phyloP scores from a whole-genome alignment of 2,113 vertebrate species.

The Synodontis membranacea region DNA sequence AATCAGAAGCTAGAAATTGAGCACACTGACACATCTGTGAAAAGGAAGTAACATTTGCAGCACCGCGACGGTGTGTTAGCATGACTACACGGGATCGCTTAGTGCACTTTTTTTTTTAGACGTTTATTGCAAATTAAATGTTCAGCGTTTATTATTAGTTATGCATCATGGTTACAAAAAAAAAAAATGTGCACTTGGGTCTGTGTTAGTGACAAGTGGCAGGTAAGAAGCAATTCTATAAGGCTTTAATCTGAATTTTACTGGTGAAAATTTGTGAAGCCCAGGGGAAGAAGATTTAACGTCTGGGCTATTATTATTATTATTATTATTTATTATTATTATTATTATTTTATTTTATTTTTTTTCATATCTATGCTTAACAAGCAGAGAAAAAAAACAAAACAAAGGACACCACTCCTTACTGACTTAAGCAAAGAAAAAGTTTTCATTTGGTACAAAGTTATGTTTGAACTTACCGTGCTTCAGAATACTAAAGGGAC shows the following conservation, averaged over 20 bases:
- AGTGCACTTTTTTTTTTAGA: not conserved
- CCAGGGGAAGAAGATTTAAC: not conserved
- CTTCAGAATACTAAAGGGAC: not conserved
- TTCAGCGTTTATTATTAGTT: not conserved
- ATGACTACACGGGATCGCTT: conserved; percentile 5
- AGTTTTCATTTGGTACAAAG: not conserved
- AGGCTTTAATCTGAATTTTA: not conserved
- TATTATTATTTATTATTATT: too few relatives aligned
- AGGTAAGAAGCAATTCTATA: not conserved
- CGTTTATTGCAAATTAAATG: not conserved
- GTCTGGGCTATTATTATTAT: not conserved
- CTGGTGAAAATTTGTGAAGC: not conserved
- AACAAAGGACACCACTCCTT: not conserved
- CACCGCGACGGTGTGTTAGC: not conserved
- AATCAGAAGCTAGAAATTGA: conserved; percentile 18
- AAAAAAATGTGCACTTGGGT: not conserved
- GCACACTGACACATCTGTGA: not conserved
- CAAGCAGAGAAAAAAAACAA: not conserved
- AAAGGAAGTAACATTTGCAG: not conserved
- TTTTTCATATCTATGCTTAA: not conserved
- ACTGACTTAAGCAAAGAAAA: not conserved
- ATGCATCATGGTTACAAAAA: not conserved
- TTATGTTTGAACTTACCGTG: not conserved
- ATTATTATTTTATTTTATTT: too few relatives aligned
- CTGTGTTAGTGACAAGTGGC: not conserved